These are phyloP conservation scores for Falco columbarius DNA, from an alignment of 2,797 vertebrate genomes.

Conservation along the genomic window DNA sequence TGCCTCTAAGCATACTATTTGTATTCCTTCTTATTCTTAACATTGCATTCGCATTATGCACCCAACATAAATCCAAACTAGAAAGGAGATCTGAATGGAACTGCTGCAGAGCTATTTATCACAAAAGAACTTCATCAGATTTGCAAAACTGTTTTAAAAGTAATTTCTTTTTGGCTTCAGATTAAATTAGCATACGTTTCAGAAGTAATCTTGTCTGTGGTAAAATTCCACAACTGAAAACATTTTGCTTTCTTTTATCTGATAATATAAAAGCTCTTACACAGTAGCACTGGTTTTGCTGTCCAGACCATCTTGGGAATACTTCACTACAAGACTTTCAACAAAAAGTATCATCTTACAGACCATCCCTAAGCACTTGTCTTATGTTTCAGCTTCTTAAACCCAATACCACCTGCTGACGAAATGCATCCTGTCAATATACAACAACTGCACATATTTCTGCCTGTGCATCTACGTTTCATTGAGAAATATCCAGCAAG, in stretches of 20 bases:
- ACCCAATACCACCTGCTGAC: background rate
- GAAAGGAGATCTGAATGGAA: background rate
- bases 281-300: background rate
- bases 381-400: constrained; percentile 12
- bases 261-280: background rate
- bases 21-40: background rate
- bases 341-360: background rate
- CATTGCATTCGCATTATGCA: background rate
- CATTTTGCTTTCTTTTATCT: background rate
- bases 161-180: background rate
- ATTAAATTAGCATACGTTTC: background rate
- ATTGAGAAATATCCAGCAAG: background rate
- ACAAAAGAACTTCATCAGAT: background rate
- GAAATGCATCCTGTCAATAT: background rate
- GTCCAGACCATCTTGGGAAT: background rate
- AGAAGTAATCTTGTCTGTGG: background rate
- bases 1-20: background rate
- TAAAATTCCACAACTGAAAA: background rate
- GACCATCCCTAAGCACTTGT: background rate
- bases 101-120: background rate
- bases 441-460: background rate
- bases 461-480: background rate
- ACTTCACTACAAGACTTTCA: background rate
- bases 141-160: background rate
- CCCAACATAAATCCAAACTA: background rate